Evolutionary conservation across 37 sponge, comb jelly and placozoan species (phyloP).

Genomic region (Axinella damicornis): DNA sequence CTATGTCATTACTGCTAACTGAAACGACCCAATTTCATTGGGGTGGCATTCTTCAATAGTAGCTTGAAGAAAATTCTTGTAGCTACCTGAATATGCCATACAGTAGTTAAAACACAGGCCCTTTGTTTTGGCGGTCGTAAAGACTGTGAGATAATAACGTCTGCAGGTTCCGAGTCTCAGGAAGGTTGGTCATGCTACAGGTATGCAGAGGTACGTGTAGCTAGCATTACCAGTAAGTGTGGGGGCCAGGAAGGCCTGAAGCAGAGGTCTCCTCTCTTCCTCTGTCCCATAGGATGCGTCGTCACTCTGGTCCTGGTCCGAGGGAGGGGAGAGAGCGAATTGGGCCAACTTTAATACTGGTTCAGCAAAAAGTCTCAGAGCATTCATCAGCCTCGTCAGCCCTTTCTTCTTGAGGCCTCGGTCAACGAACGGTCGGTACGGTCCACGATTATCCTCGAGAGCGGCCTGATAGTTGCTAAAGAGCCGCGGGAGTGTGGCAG

Average conservation of each 20-base stretch:
- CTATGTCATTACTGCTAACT: too few relatives aligned
- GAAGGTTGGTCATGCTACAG: too few relatives aligned
- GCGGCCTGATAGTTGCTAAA: constrained; percentile 19
- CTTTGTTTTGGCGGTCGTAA: too few relatives aligned
- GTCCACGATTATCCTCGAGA: not conserved
- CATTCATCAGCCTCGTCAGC: constrained; percentile 41
- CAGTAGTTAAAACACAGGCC: too few relatives aligned
- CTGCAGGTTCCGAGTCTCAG: too few relatives aligned
- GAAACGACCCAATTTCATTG: too few relatives aligned
- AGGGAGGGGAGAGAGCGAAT: constrained; percentile 37
- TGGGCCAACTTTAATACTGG: constrained; percentile 34
- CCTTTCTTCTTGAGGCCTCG: constrained; percentile 71
- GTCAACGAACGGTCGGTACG: constrained; percentile 70
- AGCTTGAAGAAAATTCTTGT: too few relatives aligned
- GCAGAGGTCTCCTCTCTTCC: constrained; percentile 15
- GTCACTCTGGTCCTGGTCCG: constrained; percentile 42
- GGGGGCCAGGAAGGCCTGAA: constrained; percentile 2
- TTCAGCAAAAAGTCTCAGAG: constrained; percentile 21
- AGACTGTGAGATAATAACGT: too few relatives aligned
- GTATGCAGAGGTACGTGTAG: too few relatives aligned
- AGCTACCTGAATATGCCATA: too few relatives aligned
- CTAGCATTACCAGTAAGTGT: not conserved
- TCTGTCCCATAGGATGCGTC: constrained; percentile 38
- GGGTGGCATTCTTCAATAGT: too few relatives aligned
- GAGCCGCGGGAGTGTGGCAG: constrained; percentile 5